A percentile compares a stretch with the other conserved stretches of the same genome.
phyloP scores from a whole-genome alignment of 2,888 invertebrate genomes.

The Blomia tropicalis region DNA sequence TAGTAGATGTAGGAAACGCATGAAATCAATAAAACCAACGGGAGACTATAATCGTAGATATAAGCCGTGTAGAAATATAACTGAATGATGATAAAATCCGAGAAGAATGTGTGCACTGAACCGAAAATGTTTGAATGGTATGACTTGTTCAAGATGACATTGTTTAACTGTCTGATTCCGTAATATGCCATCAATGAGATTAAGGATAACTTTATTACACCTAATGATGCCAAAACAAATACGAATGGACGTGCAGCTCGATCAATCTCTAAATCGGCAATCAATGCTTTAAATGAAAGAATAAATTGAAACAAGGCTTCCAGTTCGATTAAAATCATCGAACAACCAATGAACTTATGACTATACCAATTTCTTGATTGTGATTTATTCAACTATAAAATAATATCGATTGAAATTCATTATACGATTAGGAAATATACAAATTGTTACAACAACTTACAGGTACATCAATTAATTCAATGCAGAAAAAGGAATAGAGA shows the following conservation, averaged over 20 bases:
- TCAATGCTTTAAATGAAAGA: neutral
- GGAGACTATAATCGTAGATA: neutral
- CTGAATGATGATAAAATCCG: slow-evolving; percentile 3
- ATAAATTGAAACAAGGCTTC: neutral
- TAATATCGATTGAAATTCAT: neutral
- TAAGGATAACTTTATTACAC: neutral
- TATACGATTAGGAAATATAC: neutral
- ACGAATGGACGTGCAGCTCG: neutral
- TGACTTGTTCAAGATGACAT: neutral
- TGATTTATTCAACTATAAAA: neutral
- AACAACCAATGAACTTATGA: neutral
- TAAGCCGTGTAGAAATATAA: neutral
- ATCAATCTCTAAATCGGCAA: neutral
- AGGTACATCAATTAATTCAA: neutral
- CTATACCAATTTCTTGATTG: neutral
- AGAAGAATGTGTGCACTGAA: neutral
- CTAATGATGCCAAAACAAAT: neutral
- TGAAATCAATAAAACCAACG: neutral
- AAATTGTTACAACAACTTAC: neutral
- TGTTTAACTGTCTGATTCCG: neutral
- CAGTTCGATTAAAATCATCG: neutral
- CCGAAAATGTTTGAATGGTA: neutral
- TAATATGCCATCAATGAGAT: neutral
- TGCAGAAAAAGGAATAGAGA: neutral
- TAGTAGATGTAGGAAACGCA: neutral